A percentile compares a stretch with the other conserved stretches of the same genome.
phyloP scores from a whole-genome alignment of 2,888 invertebrate species.

The Tipula unca region DNA sequence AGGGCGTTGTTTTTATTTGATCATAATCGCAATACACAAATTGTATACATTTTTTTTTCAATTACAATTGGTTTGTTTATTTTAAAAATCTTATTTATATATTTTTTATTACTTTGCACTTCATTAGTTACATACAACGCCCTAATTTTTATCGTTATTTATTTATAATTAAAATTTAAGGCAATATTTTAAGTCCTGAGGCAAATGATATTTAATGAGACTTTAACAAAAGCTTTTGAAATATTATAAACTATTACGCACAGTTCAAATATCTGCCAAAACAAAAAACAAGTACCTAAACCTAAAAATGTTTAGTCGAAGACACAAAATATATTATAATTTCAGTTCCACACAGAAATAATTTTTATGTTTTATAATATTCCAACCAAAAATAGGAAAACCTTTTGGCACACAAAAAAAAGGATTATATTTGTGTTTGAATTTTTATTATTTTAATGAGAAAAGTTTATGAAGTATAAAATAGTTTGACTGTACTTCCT shows the following conservation, averaged over 20 bases:
- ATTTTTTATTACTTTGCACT: no score
- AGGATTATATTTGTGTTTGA: background rate
- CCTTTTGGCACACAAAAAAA: background rate
- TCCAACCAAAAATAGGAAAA: background rate
- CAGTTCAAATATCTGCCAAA: background rate
- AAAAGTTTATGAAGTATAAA: conserved; percentile 1
- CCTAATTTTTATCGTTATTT: no score
- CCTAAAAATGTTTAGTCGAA: no score
- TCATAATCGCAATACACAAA: no score
- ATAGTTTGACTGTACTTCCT: background rate
- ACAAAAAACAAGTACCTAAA: background rate
- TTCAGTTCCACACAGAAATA: background rate
- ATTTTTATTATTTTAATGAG: conserved; percentile 2
- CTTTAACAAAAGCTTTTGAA: background rate
- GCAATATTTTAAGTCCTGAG: no score
- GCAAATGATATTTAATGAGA: no score
- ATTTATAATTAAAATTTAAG: no score
- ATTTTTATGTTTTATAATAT: background rate
- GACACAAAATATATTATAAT: background rate
- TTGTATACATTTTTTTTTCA: no score
- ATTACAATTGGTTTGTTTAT: no score
- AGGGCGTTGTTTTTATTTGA: no score
- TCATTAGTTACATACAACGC: no score
- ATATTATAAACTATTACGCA: background rate
- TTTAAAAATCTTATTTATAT: no score